phyloP scores from a whole-genome alignment of 2,113 vertebrate genomes.

The Petaurus breviceps region DNA sequence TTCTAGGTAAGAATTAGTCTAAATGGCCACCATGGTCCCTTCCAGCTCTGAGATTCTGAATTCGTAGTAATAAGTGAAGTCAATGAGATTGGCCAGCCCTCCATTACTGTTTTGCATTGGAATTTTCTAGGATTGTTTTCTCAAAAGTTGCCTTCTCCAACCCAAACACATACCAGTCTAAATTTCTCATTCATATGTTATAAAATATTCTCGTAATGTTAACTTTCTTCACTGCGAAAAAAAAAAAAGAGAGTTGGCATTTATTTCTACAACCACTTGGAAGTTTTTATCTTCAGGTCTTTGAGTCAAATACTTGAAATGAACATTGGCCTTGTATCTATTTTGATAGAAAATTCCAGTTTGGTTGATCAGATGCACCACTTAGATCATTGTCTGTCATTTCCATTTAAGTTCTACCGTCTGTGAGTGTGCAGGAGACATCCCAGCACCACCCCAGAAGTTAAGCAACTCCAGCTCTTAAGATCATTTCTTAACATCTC shows the following conservation, averaged over 20 bases:
- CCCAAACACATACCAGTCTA: conserved; percentile 47
- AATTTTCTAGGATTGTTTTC: conserved; percentile 56
- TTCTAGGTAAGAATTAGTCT: neutral
- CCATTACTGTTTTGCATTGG: conserved; percentile 44
- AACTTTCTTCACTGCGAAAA: conserved; percentile 37
- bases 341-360: neutral
- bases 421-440: neutral
- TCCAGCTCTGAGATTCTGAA: neutral
- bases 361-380: neutral
- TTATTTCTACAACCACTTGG: conserved; percentile 61
- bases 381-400: neutral
- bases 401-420: neutral
- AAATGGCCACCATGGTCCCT: neutral
- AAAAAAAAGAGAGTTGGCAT: conserved; percentile 36
- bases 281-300: conserved; percentile 64
- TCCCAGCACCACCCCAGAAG: neutral
- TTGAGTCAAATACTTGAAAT: conserved; percentile 31
- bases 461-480: neutral
- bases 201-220: neutral
- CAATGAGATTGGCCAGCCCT: neutral
- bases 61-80: neutral
- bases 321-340: neutral
- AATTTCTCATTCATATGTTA: conserved; percentile 29
- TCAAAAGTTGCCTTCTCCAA: conserved; percentile 54
- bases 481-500: neutral